Percentiles rank a stretch among this genome's conserved stretches.
These are phyloP conservation scores for Ceryle rudis DNA, from an alignment of 2,797 vertebrate genomes.

Conservation along the genomic window DNA sequence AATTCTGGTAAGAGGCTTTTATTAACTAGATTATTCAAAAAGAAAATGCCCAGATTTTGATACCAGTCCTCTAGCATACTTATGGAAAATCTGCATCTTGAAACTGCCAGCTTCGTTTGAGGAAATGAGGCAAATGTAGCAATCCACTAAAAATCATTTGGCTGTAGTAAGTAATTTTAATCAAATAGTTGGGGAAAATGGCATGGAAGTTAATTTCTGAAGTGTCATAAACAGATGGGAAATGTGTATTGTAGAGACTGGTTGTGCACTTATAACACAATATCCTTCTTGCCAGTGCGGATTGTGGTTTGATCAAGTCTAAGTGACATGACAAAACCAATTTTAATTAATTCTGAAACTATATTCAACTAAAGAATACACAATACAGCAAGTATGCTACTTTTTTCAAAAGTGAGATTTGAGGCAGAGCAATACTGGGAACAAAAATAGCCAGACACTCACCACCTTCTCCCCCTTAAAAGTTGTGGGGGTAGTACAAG, in stretches of 20 bases:
- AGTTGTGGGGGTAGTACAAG: not conserved
- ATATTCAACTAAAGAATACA: not conserved
- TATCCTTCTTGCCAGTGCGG: not conserved
- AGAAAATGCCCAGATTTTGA: not conserved
- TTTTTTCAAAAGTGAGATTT: not conserved
- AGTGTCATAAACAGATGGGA: conserved; percentile 34
- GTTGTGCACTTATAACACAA: not conserved
- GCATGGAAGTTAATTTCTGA: conserved; percentile 33
- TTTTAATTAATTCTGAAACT: conserved; percentile 62
- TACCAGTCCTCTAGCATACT: not conserved
- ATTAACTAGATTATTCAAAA: conserved; percentile 5
- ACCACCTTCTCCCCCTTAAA: not conserved
- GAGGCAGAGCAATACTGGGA: not conserved
- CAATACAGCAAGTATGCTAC: not conserved
- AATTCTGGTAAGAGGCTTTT: not conserved
- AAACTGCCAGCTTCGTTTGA: conserved; percentile 37
- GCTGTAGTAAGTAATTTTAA: conserved; percentile 62
- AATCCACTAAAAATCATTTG: conserved; percentile 62
- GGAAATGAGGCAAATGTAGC: conserved; percentile 46
- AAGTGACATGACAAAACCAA: conserved; percentile 51
- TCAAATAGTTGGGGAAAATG: conserved; percentile 56
- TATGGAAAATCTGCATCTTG: conserved; percentile 21
- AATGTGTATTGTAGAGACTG: conserved; percentile 12
- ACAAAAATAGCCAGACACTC: conserved; percentile 7
- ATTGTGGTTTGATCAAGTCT: conserved; percentile 40